Evolutionary conservation across 2,888 invertebrate genomes (phyloP), one percentile per base, ranked within the genome.

Genomic region (Bembecia ichneumoniformis): DNA sequence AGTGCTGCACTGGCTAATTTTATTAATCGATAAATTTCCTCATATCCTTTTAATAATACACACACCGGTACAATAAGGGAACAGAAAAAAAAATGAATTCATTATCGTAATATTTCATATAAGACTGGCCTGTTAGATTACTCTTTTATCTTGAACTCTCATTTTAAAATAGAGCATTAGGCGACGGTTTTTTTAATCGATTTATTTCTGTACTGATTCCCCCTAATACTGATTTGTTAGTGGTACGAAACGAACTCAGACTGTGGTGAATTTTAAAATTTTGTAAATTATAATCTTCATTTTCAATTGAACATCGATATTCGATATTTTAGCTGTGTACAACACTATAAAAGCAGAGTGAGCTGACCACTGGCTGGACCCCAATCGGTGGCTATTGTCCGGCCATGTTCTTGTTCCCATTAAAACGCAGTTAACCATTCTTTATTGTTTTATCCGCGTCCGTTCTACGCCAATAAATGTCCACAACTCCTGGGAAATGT

Each of bases 341-440:
- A 40, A 40, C 40, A n/a, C 40, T 40, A 40, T 13, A 13, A 40
- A 14, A 7, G 13, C 40, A 3, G 2, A 40, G 40, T 40, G 2
- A 40, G 13, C n/a, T 79, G 82, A 83, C 82, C 82, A 76, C 73
- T 60, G 71, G 62, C 59, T 68, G 75, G 68, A 71, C 82, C 28
- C 82, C 82, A 79, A 77, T 76, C 76, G 74, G 57, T 65, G 63
- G 70, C 79, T 74, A 84, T 86, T 86, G 82, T 83, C 77, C 79
- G 59, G 59, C 70, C 68, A 73, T 79, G 83, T 82, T 78, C 86
- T 82, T 83, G 81, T 82, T 80, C 83, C 74, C 84, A 87, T 87
- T 84, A 86, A 84, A 86, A 79, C 74, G 78, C 86, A 77, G 81
- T 86, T 86, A 84, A 79, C 77, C 80, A 80, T 83, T 84, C 84